Conservation (phyloP, 2,797 vertebrate species). For the Lithobates sylvaticus region DNA sequence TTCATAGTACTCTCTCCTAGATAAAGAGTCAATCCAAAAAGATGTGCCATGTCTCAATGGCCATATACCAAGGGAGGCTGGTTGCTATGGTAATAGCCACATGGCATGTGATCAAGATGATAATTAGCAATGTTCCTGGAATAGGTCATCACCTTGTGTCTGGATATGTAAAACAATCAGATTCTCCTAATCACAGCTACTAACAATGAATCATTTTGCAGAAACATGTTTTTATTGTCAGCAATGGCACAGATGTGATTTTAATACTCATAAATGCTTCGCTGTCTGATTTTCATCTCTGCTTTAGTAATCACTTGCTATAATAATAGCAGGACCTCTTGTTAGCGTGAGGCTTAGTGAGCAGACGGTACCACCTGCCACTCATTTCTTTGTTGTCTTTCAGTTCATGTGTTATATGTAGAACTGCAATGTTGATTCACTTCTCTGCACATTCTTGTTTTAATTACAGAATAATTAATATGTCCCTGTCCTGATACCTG, state of each 20-base stretch:
- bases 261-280: not conserved
- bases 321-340: not conserved
- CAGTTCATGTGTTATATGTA: not conserved
- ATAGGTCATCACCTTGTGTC: slow-evolving; percentile 46
- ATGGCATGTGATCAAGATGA: slow-evolving; percentile 61
- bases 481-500: no score
- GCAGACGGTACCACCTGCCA: not conserved
- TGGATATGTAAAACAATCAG: slow-evolving; percentile 40
- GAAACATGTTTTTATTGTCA: slow-evolving; percentile 1
- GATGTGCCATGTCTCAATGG: slow-evolving; percentile 63
- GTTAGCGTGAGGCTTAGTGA: not conserved
- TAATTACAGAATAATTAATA: no score
- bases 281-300: not conserved
- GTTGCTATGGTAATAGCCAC: slow-evolving; percentile 68
- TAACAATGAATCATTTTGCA: slow-evolving; percentile 24
- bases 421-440: not conserved
- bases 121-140: slow-evolving; percentile 56
- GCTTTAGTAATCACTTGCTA: not conserved
- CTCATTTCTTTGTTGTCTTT: not conserved
- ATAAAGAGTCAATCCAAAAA: slow-evolving; percentile 53
- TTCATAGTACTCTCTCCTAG: slow-evolving; percentile 9
- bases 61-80: slow-evolving; percentile 64
- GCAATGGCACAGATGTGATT: slow-evolving; percentile 21
- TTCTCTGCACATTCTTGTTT: not conserved
- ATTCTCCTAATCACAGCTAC: slow-evolving; percentile 39